Evolutionary conservation across 2,113 vertebrate species (phyloP).

Genomic region (Cichladusa arquata): DNA sequence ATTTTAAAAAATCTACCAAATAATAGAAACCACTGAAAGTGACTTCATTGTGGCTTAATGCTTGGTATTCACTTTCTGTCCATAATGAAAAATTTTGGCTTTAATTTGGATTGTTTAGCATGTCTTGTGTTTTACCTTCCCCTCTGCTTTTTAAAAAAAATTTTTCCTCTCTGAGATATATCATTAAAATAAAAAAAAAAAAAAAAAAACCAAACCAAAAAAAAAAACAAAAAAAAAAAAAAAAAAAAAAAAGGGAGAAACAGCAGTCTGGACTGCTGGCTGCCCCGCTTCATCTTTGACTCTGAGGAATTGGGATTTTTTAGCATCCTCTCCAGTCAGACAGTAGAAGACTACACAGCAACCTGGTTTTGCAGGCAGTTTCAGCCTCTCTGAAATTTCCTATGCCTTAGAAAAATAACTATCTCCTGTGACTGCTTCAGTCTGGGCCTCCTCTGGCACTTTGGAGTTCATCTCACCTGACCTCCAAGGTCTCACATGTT

Average conservation of each 20-base stretch:
- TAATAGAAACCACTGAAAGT: not conserved
- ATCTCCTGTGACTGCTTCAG: not conserved
- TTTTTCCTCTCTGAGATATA: not conserved
- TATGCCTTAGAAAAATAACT: not conserved
- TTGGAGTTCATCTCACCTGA: not conserved
- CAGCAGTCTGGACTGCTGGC: not conserved
- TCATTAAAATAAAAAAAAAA: not conserved
- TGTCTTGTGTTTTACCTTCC: not conserved
- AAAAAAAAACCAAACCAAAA: too few relatives aligned
- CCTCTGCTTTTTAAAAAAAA: accelerated
- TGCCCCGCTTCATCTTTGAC: not conserved
- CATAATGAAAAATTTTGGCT: not conserved
- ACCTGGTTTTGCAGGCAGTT: not conserved
- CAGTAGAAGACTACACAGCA: not conserved
- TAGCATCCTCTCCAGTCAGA: not conserved
- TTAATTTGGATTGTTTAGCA: not conserved
- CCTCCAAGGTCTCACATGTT: accelerated
- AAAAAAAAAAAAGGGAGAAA: not conserved
- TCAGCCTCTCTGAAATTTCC: not conserved
- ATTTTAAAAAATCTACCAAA: not conserved
- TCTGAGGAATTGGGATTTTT: not conserved
- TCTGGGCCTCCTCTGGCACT: not conserved
- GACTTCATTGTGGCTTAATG: not conserved
- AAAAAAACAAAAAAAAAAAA: too few relatives aligned
- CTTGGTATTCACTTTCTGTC: not conserved